Conservation (phyloP, 2,888 invertebrate genomes). For the Phoronis australis region DNA sequence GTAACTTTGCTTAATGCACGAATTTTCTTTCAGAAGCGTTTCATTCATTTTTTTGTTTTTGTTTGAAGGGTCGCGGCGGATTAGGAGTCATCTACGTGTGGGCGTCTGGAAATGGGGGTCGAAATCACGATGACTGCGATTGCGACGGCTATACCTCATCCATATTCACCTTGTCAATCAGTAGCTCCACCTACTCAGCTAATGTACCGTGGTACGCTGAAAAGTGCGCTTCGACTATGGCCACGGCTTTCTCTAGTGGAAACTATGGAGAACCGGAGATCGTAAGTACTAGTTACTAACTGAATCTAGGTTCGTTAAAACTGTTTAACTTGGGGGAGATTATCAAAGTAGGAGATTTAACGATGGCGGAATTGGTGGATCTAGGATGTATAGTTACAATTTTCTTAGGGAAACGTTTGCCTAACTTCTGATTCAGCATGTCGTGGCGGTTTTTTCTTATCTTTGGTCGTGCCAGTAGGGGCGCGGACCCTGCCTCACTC, state of each 20-base stretch:
- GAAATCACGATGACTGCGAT: conserved; percentile 77
- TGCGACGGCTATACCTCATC: conserved; percentile 84
- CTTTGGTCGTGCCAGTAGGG: too few relatives aligned
- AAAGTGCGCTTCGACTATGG: conserved; percentile 79
- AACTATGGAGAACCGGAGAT: conserved; percentile 80
- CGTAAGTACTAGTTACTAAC: conserved; percentile 61
- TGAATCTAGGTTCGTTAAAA: neutral
- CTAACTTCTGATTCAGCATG: too few relatives aligned
- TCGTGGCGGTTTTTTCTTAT: too few relatives aligned
- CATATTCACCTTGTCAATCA: conserved; percentile 81
- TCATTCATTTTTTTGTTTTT: too few relatives aligned
- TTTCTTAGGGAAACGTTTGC: too few relatives aligned
- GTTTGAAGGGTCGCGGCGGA: conserved; percentile 63
- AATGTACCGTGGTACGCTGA: conserved; percentile 86
- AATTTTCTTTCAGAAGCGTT: too few relatives aligned
- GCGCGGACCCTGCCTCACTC: too few relatives aligned
- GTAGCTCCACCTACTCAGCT: conserved; percentile 71
- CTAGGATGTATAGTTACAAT: too few relatives aligned
- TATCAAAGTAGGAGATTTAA: too few relatives aligned
- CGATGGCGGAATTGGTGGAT: too few relatives aligned
- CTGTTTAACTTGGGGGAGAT: too few relatives aligned
- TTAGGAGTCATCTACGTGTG: conserved; percentile 83
- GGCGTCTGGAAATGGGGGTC: conserved; percentile 90
- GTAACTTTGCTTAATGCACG: too few relatives aligned
- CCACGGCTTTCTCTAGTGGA: conserved; percentile 85